phyloP scores from a whole-genome alignment of 2,797 vertebrate genomes.

The Yasuhikotakia modesta region DNA sequence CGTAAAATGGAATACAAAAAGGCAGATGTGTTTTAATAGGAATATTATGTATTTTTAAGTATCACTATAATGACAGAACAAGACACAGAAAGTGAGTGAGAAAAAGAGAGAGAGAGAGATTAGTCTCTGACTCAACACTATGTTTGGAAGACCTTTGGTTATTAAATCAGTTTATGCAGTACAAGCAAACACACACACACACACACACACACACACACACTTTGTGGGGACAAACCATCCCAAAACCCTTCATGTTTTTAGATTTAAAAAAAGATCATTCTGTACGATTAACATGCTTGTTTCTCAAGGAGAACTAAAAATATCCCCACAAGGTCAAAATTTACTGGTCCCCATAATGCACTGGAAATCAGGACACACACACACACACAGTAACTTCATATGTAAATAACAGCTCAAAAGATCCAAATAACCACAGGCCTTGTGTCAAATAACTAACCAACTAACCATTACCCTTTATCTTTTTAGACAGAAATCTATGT shows the following conservation, averaged over 20 bases:
- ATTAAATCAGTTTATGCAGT: constrained; percentile 38
- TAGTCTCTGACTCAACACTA: constrained; percentile 43
- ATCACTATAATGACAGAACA: neutral
- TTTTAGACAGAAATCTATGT: neutral
- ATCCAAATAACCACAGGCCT: constrained; percentile 4
- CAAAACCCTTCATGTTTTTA: neutral
- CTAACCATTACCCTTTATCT: constrained; percentile 14
- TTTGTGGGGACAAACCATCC: neutral
- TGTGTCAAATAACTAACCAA: constrained; percentile 10
- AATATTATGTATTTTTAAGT: neutral
- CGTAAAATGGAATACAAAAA: neutral
- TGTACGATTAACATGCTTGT: too few relatives aligned
- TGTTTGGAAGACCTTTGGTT: constrained; percentile 50
- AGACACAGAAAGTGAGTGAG: neutral
- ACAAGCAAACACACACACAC: constrained; percentile 2
- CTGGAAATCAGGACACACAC: too few relatives aligned
- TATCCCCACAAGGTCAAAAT: too few relatives aligned
- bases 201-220: neutral
- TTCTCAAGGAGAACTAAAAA: too few relatives aligned
- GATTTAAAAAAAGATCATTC: too few relatives aligned
- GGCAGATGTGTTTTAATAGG: neutral
- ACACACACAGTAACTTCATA: too few relatives aligned
- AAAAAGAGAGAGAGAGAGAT: neutral
- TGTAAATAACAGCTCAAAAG: neutral
- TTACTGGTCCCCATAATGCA: too few relatives aligned